Percentiles rank a stretch among this genome's conserved stretches.
These are phyloP conservation scores for Microplitis mediator DNA, from an alignment of 1,140 invertebrate species.

Conservation along the genomic window DNA sequence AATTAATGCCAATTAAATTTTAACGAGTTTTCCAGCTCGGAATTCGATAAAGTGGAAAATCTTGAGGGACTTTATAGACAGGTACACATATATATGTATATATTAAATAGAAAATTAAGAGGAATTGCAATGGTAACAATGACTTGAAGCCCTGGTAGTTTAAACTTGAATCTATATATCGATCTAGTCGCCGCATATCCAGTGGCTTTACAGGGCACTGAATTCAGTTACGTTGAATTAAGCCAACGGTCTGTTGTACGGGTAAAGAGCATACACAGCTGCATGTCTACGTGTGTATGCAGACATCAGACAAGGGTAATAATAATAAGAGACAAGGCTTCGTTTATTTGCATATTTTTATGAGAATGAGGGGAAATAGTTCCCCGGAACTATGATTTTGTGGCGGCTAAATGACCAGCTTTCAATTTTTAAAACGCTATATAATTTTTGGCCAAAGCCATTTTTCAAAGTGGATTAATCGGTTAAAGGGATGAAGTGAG, in stretches of 20 bases:
- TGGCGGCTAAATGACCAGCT: no score
- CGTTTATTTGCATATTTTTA: neutral
- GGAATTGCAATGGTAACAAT: neutral
- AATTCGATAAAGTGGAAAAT: neutral
- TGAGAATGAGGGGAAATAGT: neutral
- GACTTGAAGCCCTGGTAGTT: neutral
- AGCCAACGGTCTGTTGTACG: neutral
- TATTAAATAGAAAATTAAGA: neutral
- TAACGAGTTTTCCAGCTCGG: neutral
- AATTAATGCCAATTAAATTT: conserved; percentile 3
- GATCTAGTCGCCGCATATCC: neutral
- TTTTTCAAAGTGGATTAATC: neutral
- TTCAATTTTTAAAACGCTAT: no score
- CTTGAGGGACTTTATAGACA: neutral
- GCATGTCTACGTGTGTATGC: neutral
- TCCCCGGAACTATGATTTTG: no score
- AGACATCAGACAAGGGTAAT: no score
- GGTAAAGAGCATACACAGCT: neutral
- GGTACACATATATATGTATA: no score
- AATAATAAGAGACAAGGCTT: neutral
- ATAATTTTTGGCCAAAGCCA: no score
- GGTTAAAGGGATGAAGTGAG: neutral
- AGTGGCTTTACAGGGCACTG: neutral
- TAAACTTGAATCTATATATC: conserved; percentile 12
- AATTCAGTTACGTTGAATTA: neutral